Conservation (phyloP, 2,113 vertebrate genomes). For the Bos javanicus region DNA sequence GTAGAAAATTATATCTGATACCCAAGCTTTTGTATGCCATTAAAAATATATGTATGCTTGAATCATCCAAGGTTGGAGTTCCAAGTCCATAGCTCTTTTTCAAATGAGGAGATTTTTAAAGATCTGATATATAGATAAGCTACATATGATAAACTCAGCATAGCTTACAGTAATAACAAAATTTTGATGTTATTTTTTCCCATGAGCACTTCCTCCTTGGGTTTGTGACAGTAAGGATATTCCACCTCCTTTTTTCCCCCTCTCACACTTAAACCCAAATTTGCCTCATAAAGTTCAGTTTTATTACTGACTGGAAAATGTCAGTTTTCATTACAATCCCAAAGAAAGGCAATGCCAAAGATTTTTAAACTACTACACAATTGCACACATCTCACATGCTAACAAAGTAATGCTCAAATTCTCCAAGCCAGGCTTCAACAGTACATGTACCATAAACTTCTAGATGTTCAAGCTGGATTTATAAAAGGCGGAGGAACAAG, state of each 20-base stretch:
- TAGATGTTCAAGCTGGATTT: background rate
- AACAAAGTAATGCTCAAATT: background rate
- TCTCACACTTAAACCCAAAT: background rate
- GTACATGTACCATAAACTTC: background rate
- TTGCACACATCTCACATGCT: background rate
- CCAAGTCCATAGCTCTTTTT: background rate
- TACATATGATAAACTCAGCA: background rate
- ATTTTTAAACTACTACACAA: background rate
- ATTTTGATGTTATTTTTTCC: background rate
- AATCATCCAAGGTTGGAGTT: background rate
- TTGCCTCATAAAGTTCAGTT: background rate
- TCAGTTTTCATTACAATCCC: background rate
- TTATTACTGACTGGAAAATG: background rate
- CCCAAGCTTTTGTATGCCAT: background rate
- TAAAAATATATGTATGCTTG: background rate
- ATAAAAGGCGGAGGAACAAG: background rate
- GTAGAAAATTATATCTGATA: constrained; percentile 16
- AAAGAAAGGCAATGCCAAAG: background rate
- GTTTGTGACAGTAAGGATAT: background rate
- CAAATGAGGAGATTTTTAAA: background rate
- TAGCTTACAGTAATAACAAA: background rate
- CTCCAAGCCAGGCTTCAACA: background rate
- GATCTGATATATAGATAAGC: background rate
- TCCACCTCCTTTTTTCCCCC: background rate
- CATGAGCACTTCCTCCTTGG: background rate